Evolutionary conservation across 2,113 vertebrate species (phyloP).

Genomic region (Atractosteus spatula): DNA sequence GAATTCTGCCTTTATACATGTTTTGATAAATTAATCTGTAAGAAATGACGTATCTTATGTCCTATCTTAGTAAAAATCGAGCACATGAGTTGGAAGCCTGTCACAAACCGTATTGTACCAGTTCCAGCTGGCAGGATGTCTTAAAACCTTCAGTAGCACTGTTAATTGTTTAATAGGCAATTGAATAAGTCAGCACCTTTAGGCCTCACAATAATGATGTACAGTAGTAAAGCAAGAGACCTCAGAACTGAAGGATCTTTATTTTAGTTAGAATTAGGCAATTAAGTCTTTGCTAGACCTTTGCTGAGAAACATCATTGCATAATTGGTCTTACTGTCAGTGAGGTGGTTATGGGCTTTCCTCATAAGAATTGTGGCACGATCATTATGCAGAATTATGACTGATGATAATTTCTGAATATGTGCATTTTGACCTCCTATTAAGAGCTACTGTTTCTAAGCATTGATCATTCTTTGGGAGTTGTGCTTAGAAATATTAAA

Average conservation of each 20-base stretch:
- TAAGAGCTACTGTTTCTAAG: not conserved
- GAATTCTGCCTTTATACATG: too few relatives aligned
- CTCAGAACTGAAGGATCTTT: constrained; percentile 28
- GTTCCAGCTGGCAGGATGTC: not conserved
- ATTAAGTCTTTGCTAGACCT: constrained; percentile 21
- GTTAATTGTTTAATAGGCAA: constrained; percentile 23
- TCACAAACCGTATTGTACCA: not conserved
- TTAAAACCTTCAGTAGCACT: constrained; percentile 7
- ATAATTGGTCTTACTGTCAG: constrained; percentile 10
- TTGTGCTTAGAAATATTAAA: not conserved
- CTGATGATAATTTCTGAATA: constrained; percentile 2
- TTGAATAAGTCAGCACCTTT: constrained; percentile 16
- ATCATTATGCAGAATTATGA: not conserved
- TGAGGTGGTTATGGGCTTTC: not conserved
- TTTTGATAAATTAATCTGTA: too few relatives aligned
- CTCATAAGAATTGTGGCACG: not conserved
- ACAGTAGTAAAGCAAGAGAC: constrained; percentile 20
- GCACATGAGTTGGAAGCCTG: too few relatives aligned
- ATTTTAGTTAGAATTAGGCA: constrained; percentile 33
- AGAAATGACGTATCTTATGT: too few relatives aligned
- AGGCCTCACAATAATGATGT: constrained; percentile 11
- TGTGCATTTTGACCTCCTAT: not conserved
- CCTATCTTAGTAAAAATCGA: too few relatives aligned
- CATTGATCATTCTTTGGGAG: constrained; percentile 5
- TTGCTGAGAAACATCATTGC: constrained; percentile 2